Evolutionary conservation across 2,113 vertebrate genomes (phyloP).

Genomic region (Myotis davidii): DNA sequence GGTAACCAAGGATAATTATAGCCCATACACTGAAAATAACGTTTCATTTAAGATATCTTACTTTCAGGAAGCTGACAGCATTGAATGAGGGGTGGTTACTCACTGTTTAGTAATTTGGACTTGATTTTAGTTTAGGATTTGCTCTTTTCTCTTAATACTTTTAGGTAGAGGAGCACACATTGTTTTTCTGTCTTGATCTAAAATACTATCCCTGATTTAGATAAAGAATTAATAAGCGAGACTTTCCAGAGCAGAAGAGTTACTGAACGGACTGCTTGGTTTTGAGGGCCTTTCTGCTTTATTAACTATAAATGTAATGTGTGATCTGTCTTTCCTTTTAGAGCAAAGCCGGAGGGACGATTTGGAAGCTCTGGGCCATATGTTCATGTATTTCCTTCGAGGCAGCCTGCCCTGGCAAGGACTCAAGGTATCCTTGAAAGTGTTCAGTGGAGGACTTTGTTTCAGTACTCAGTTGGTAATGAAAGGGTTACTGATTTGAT

Average conservation of each 20-base stretch:
- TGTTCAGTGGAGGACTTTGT: conserved; percentile 53
- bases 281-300: conserved; percentile 61
- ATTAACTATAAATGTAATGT: conserved; percentile 73
- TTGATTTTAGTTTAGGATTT: conserved; percentile 60
- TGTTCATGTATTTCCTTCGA: conserved; percentile 99
- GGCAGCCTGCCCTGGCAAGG: conserved; percentile 99
- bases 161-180: background rate
- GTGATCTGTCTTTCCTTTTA: conserved; percentile 81
- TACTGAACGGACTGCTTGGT: conserved; percentile 41
- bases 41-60: background rate
- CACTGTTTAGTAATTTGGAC: background rate
- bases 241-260: conserved; percentile 40
- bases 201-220: conserved; percentile 43
- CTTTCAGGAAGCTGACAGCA: background rate
- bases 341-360: conserved; percentile 99
- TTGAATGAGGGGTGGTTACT: background rate
- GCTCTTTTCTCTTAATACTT: conserved; percentile 45
- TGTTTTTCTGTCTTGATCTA: conserved; percentile 43
- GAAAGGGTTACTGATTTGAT: background rate
- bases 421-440: conserved; percentile 91
- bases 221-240: conserved; percentile 1
- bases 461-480: conserved; percentile 46
- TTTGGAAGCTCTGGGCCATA: conserved; percentile 98
- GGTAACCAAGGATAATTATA: conserved; percentile 2
- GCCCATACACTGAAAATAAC: background rate